Evolutionary conservation across 2,113 vertebrate genomes (phyloP).

Genomic region (Hyperopisus bebe): DNA sequence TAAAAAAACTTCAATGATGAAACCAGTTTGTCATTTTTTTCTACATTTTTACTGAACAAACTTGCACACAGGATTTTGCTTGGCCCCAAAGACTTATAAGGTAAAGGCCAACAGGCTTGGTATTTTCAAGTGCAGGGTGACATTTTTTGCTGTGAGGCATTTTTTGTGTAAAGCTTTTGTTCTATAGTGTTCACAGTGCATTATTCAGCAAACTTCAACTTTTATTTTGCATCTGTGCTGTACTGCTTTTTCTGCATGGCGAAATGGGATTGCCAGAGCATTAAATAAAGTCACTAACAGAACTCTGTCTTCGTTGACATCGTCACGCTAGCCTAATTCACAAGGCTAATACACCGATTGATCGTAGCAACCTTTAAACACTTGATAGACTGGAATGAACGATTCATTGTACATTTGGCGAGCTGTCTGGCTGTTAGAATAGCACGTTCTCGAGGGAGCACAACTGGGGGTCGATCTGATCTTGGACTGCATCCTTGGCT

Average conservation of each 20-base stretch:
- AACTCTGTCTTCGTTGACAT: slow-evolving; percentile 4
- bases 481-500: slow-evolving; percentile 21
- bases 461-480: slow-evolving; percentile 20
- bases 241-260: not conserved
- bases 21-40: not conserved
- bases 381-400: slow-evolving; percentile 39
- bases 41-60: not conserved
- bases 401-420: slow-evolving; percentile 24
- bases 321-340: slow-evolving; percentile 25
- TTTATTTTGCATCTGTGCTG: not conserved
- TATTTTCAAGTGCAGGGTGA: not conserved
- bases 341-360: slow-evolving; percentile 27
- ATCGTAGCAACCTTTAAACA: slow-evolving; percentile 31
- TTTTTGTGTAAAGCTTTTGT: not conserved
- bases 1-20: not conserved
- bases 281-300: slow-evolving; percentile 1
- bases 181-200: not conserved
- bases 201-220: not conserved
- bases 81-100: not conserved
- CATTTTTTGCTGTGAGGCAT: slow-evolving; percentile 1
- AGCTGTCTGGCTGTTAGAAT: slow-evolving; percentile 22
- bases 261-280: not conserved
- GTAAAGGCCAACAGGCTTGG: not conserved
- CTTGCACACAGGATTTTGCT: not conserved
- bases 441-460: slow-evolving; percentile 12